Evolutionary conservation across 2,888 invertebrate species (phyloP), one percentile per base, ranked within the genome.

Genomic region (Phalangium opilio): DNA sequence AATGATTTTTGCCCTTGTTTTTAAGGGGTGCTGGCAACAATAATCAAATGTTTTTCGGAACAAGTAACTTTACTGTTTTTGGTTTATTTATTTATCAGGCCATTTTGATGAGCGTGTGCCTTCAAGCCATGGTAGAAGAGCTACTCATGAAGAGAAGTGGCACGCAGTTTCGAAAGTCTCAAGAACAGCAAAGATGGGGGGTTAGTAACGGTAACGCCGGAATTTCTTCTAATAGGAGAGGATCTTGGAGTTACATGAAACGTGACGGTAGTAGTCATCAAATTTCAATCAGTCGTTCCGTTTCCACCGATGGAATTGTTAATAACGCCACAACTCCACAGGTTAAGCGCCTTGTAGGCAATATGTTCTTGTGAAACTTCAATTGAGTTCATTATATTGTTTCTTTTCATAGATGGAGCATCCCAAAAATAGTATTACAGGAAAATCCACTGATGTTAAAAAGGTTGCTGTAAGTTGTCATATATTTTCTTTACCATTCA

Each of bases 121-220:
- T 98, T 48, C 85, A 93, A 73, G 64, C 64, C n/a, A 87, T 96
- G 76, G 95, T 96, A 1, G 89, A 93, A 62, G 95, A 96, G 66
- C 70, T 96, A 57, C 62, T 73, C 40, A 60, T 64, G 63, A 64
- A 70, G 59, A 66, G 66, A 57, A 62, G 64, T 55, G 68, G 67
- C 20, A 57, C 51, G 58, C 40, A 36, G 27, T 48, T 46, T 8
- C 44, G 50, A 41, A 41, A 41, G 12, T 15, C n/a, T n/a, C 48
- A 19, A 35, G 54, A 51, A 50, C n/a, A n/a, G n/a, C 51, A 45
- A 44, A 18, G 45, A 38, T 43, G 50, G 47, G 41, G 27, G 27
- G 8, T 27, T 8, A 27, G 27, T 8, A 27, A 40, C n/a, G 44
- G 39, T 12, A 35, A 36, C 21, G 40, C 21, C 19, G 17, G 14